Evolutionary conservation across 2,888 invertebrate species (phyloP), one percentile per base, ranked within the genome.

Genomic region (Meandrusa payeni): DNA sequence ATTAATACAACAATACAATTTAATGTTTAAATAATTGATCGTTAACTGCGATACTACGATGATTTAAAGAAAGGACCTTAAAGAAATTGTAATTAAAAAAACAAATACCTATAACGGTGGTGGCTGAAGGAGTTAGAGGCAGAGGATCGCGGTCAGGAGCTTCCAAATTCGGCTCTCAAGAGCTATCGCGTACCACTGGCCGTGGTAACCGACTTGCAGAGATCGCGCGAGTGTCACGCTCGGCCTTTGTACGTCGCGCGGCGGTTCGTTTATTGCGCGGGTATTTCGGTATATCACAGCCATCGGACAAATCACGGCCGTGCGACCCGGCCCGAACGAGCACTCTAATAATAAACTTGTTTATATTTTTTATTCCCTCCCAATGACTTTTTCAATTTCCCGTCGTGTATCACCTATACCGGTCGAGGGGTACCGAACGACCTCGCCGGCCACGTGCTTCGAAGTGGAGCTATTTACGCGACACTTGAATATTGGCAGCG

Each of bases 341-440:
- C 85, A 67, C 76, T 82, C 86, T 86, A 87, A 79, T 85, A 75
- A 83, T 87, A 87, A 81, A 76, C 82, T 80, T 87, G 85, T 87
- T 86, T 87, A 87, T 86, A 82, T 85, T 86, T 85, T 67, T 64
- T 83, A 80, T 79, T 75, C 75, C 74, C 69, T 64, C 68, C 64
- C 69, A 69, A 74, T 73, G 69, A 77, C 70, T 77, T 74, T 72
- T 76, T 68, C 59, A 63, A 15, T 7, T 22, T 63, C 55, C 47
- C 54, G 51, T 59, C 59, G 56, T 51, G 47, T 42, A 47, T 50
- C 52, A 51, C 59, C 54, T 59, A 50, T 54, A 57, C 52, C 49
- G 46, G 44, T 50, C 53, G 50, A 55, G 52, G n/a, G 57, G 64
- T 64, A 59, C 60, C 48, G 51, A 47, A 56, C 69, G 75, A 69